Base-by-base conservation (phyloP, 2,888 invertebrate species). In the Diadromus collaris region DNA sequence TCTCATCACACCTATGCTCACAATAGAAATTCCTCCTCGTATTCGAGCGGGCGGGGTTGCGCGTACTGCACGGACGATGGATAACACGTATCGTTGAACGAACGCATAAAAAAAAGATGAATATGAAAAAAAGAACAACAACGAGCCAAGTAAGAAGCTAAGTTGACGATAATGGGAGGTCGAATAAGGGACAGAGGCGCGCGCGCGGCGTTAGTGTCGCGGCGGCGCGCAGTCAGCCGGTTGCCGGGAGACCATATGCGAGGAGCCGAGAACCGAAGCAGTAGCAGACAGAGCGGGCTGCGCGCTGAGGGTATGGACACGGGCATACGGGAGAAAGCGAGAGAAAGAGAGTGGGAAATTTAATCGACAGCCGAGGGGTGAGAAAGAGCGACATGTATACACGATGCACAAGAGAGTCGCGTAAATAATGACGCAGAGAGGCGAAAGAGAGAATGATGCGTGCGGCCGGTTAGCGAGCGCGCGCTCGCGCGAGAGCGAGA, bases 401-500 rank as follows among this genome's bases (percentile, higher is more conserved):
- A 21, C 67, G 51, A 67, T n/a, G 34, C 29, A 38, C 54, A 24
- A 9, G 48, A 21, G 65, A 65, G 61, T 63, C 34, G 51, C 60
- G 58, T 56, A 67, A 48, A 68, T 63, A 67, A 46, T 58, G 56
- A 74, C 60, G 60, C 58, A 65, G 74, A 69, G 56, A 29, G 69
- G 68, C 51, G 60, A 65, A 51, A 70, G 73, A 65, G 51, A 73
- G 75, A 46, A 56, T 38, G 76, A 67, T 63, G 68, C 64, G 29
- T 58, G 75, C 16, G 63, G 46, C 75, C 38, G 38, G 38, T 38
- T 38, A 13, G 83, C 76, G 79, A 80, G 81, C 73, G 81, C 78
- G 82, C 63, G 75, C 76, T 78, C 78, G 81, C 73, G 81, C 78
- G 82, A 60, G 75, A 56, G 82, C 79, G 84, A 65, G 80, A 81